Conservation (phyloP, 2,888 invertebrate species). For the Drosophila anomalipes region DNA sequence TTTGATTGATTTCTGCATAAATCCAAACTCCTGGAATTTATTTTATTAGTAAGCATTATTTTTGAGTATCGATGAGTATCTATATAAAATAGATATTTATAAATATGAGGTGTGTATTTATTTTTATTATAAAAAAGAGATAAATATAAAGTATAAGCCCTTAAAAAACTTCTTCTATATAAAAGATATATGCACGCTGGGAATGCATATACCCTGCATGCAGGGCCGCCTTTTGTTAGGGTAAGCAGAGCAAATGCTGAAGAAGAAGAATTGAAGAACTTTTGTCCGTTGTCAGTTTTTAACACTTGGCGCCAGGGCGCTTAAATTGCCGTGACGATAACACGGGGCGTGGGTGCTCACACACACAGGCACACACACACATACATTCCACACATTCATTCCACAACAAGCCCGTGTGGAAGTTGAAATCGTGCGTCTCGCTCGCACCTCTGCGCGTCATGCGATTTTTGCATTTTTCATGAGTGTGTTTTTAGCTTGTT, state of each 20-base stretch:
- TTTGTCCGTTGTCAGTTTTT: constrained; percentile 46
- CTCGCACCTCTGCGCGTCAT: constrained; percentile 15
- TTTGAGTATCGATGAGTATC: too few relatives aligned
- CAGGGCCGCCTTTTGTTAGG: neutral
- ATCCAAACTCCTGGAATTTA: fast-evolving
- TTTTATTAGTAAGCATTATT: too few relatives aligned
- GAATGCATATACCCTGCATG: constrained; percentile 5
- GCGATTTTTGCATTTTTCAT: constrained; percentile 25
- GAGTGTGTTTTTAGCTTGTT: constrained; percentile 6
- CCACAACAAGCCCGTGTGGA: constrained; percentile 15
- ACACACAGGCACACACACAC: constrained; percentile 1
- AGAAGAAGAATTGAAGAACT: constrained; percentile 24
- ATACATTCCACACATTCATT: constrained; percentile 1
- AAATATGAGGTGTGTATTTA: too few relatives aligned
- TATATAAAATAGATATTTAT: too few relatives aligned
- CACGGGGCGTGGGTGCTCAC: constrained; percentile 29
- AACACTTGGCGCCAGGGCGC: constrained; percentile 73
- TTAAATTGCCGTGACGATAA: constrained; percentile 62
- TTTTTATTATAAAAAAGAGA: too few relatives aligned
- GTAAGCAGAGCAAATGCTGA: constrained; percentile 3
- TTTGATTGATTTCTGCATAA: neutral
- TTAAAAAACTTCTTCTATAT: too few relatives aligned
- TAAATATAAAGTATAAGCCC: too few relatives aligned
- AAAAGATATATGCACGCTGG: neutral
- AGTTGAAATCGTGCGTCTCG: neutral